phyloP scores from a whole-genome alignment of 2,888 invertebrate genomes.

The Busseola fusca region DNA sequence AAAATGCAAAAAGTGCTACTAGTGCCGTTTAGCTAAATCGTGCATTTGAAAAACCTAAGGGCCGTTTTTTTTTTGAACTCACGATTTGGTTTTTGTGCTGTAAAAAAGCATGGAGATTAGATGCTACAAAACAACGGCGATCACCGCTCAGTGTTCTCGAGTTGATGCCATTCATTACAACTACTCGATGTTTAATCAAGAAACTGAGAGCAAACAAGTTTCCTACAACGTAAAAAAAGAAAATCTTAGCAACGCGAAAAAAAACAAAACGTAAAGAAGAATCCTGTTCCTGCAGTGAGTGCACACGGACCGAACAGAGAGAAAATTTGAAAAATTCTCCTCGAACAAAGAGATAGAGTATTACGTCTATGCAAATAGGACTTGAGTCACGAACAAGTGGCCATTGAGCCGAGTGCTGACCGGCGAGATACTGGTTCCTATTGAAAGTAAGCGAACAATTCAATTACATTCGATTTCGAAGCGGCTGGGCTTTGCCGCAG shows the following conservation, averaged over 20 bases:
- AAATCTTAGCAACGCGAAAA: slow-evolving; percentile 52
- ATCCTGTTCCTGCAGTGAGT: slow-evolving; percentile 42
- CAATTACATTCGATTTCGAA: slow-evolving; percentile 67
- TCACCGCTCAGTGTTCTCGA: slow-evolving; percentile 56
- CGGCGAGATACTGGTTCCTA: slow-evolving; percentile 59
- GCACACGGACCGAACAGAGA: slow-evolving; percentile 16
- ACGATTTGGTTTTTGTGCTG: no score
- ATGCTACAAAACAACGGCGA: slow-evolving; percentile 40
- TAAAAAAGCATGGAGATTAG: slow-evolving; percentile 9
- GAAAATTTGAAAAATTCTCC: slow-evolving; percentile 53
- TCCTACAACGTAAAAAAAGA: slow-evolving; percentile 50
- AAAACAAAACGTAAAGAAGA: slow-evolving; percentile 41
- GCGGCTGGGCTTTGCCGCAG: slow-evolving; percentile 45
- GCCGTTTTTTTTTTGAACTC: no score
- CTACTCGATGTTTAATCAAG: slow-evolving; percentile 68
- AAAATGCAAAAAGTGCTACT: no score
- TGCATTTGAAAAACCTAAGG: no score
- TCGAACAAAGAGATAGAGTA: slow-evolving; percentile 49
- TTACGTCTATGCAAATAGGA: slow-evolving; percentile 64
- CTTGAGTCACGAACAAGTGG: slow-evolving; percentile 61
- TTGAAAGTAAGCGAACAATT: slow-evolving; percentile 66
- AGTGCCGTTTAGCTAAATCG: no score
- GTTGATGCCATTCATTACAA: slow-evolving; percentile 65
- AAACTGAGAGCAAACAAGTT: slow-evolving; percentile 60
- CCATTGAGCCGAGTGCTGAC: slow-evolving; percentile 60